phyloP scores from a whole-genome alignment of 2,888 invertebrate genomes.

The Branchellion lobata region DNA sequence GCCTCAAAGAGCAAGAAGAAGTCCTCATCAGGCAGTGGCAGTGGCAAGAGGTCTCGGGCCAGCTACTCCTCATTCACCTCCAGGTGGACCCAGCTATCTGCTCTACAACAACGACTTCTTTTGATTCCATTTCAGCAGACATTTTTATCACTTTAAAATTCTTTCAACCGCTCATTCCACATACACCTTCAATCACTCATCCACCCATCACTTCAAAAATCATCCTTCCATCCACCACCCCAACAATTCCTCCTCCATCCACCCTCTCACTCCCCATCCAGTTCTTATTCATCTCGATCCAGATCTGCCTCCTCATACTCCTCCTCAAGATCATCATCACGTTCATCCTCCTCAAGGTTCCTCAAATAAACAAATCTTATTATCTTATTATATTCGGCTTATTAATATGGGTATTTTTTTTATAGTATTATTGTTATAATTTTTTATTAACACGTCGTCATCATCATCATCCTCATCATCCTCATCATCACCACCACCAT shows the following conservation, averaged over 20 bases:
- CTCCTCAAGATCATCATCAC: constrained; percentile 46
- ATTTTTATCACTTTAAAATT: neutral
- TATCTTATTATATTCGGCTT: neutral
- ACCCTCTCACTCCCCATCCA: neutral
- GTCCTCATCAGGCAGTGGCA: constrained; percentile 61
- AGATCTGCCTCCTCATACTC: constrained; percentile 49
- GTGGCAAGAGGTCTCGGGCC: constrained; percentile 61
- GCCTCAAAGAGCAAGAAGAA: constrained; percentile 56
- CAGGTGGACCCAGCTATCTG: constrained; percentile 52
- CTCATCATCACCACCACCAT: no score
- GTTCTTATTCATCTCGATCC: constrained; percentile 41
- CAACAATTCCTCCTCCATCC: neutral
- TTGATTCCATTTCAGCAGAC: neutral
- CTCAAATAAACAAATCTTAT: neutral
- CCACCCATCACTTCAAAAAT: no score
- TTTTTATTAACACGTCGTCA: no score
- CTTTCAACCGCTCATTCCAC: neutral
- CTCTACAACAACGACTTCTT: neutral
- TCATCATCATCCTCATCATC: no score
- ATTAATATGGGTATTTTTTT: neutral
- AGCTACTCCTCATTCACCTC: constrained; percentile 72
- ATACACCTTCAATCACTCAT: neutral
- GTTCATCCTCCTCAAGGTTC: neutral
- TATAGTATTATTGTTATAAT: neutral
- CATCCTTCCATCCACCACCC: no score